Evolutionary conservation across 2,888 invertebrate species (phyloP).

Genomic region (Xestia xanthographa): DNA sequence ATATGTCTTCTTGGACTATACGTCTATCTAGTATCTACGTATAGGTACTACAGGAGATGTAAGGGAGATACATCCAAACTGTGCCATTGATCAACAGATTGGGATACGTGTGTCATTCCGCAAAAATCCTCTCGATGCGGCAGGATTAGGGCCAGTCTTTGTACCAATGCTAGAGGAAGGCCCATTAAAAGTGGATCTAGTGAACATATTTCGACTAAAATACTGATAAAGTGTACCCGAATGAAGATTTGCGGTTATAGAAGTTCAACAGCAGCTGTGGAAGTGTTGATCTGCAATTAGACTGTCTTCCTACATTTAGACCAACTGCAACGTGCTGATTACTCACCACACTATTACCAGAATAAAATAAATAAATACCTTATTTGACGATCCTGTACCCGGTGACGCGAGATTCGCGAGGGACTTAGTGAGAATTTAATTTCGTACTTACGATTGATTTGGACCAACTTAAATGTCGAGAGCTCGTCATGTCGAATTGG

Average conservation of each 20-base stretch:
- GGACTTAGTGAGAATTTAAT: conserved; percentile 59
- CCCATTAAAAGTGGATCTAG: neutral
- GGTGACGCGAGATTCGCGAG: conserved; percentile 18
- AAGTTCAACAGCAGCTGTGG: neutral
- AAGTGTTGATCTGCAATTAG: neutral
- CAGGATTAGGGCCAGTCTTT: neutral
- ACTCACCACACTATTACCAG: neutral
- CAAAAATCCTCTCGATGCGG: neutral
- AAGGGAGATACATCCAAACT: neutral
- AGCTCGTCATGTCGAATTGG: conserved; percentile 54
- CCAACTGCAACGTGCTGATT: neutral
- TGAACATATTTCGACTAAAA: no score
- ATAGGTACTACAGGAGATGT: no score
- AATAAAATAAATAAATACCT: conserved; percentile 29
- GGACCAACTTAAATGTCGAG: conserved; percentile 59
- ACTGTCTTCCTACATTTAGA: neutral
- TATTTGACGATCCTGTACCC: conserved; percentile 21
- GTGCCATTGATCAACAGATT: neutral
- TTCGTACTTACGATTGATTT: conserved; percentile 63
- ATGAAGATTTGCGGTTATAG: neutral
- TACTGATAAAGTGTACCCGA: neutral
- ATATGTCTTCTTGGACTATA: neutral
- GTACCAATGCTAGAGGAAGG: neutral
- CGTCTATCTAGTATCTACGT: no score
- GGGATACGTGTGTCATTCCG: neutral